A percentile compares a stretch with the other conserved stretches of the same genome.
These are phyloP conservation scores for Orycteropus afer DNA, from an alignment of 2,113 vertebrate genomes.

Conservation along the genomic window DNA sequence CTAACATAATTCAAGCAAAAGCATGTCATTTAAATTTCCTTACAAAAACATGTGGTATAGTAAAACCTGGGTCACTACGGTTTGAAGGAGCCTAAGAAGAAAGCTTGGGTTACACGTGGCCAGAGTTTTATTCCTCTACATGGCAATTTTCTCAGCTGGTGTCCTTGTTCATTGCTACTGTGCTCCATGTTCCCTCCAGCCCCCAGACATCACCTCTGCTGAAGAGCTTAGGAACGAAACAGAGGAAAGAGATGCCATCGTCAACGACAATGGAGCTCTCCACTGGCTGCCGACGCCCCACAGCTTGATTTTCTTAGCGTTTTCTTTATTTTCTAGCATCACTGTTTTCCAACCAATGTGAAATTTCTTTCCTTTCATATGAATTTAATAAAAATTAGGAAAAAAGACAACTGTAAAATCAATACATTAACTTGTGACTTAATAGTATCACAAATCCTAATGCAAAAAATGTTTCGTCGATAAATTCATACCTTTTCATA, in stretches of 20 bases:
- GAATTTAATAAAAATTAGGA: not conserved
- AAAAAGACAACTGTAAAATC: not conserved
- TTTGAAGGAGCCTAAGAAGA: not conserved
- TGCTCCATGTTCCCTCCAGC: not conserved
- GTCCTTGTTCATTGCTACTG: not conserved
- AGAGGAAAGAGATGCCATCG: not conserved
- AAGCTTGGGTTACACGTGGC: not conserved
- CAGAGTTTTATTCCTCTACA: not conserved
- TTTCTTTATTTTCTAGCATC: not conserved
- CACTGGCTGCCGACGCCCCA: not conserved
- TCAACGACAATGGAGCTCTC: not conserved
- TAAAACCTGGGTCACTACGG: conserved; percentile 71
- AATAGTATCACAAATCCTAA: not conserved
- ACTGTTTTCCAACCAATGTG: not conserved
- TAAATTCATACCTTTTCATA: not conserved
- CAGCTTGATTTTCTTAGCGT: not conserved
- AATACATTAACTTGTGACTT: conserved; percentile 3
- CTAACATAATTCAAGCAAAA: conserved; percentile 77
- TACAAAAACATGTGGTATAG: conserved; percentile 46
- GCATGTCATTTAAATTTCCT: conserved; percentile 71
- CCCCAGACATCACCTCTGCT: not conserved
- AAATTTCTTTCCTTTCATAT: not conserved
- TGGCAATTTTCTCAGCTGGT: not conserved
- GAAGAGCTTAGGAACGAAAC: not conserved
- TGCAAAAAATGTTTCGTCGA: not conserved